These are phyloP conservation scores for Montipora foliosa DNA, from an alignment of 64 coral and sea anemone genomes.

Conservation along the genomic window DNA sequence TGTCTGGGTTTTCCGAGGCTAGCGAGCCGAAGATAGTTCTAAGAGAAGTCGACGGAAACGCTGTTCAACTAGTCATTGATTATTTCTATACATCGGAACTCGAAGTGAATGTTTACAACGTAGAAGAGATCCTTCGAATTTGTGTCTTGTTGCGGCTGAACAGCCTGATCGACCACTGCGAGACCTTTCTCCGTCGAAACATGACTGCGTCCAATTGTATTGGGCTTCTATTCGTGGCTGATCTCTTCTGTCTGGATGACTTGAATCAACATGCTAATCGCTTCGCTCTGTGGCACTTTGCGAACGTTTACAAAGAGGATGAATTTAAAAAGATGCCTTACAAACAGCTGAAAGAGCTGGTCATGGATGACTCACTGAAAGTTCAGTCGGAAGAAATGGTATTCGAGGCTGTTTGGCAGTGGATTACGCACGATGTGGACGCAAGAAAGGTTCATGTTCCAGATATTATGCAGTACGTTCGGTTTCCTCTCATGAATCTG, in stretches of 20 bases:
- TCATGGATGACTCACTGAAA: constrained; percentile 93
- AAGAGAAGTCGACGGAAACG: constrained; percentile 76
- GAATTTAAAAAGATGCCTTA: constrained; percentile 90
- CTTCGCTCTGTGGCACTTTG: constrained; percentile 95
- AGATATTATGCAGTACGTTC: constrained; percentile 93
- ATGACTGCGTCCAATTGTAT: constrained; percentile 93
- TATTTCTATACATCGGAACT: constrained; percentile 97
- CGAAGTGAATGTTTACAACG: constrained; percentile 81
- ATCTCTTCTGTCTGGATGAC: constrained; percentile 79
- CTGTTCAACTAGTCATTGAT: constrained; percentile 80
- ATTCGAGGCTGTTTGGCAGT: constrained; percentile 93
- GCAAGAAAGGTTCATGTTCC: constrained; percentile 70
- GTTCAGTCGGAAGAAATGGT: constrained; percentile 95
- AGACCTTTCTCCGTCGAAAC: constrained; percentile 94
- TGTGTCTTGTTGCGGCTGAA: constrained; percentile 85
- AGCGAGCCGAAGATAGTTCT: constrained; percentile 78
- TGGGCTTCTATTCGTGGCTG: constrained; percentile 90
- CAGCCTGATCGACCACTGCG: constrained; percentile 89
- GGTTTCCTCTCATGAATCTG: constrained; percentile 96
- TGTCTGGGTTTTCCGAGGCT: constrained; percentile 93
- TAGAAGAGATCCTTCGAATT: constrained; percentile 88
- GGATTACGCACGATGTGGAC: constrained; percentile 87
- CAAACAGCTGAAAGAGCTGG: constrained; percentile 72
- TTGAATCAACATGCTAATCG: constrained; percentile 88
- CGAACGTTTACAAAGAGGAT: constrained; percentile 91